Conservation (phyloP, 2,888 invertebrate genomes). For the Peribatodes rhomboidaria region DNA sequence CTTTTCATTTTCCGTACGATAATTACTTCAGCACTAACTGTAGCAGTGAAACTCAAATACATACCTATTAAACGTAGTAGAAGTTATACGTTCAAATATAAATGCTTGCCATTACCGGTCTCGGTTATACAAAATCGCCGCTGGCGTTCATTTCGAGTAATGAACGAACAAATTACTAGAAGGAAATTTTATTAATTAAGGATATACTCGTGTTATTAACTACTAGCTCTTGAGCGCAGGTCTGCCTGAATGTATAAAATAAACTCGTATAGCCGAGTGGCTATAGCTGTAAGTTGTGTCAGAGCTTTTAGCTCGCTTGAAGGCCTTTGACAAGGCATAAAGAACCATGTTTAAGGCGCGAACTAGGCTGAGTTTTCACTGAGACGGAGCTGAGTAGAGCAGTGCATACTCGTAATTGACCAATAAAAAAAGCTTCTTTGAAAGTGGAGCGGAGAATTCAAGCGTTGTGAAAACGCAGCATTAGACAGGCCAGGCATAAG, state of each 20-base stretch:
- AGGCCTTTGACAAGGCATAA: too few species aligned
- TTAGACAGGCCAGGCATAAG: too few species aligned
- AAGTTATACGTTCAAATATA: slow-evolving; percentile 13
- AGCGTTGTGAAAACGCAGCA: too few species aligned
- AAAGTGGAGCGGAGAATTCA: too few species aligned
- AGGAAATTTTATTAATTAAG: slow-evolving; percentile 41
- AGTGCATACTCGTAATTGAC: too few species aligned
- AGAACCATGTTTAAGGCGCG: too few species aligned
- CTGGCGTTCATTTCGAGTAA: slow-evolving; percentile 21
- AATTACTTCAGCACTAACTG: slow-evolving; percentile 11
- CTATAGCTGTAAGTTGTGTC: too few species aligned
- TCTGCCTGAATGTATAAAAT: neutral
- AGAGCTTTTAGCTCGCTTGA: too few species aligned
- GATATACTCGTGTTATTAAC: slow-evolving; percentile 30
- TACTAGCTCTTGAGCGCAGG: slow-evolving; percentile 20
- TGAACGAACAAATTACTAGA: slow-evolving; percentile 38
- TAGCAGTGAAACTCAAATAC: neutral
- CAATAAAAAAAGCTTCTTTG: too few species aligned
- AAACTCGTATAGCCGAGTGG: too few species aligned
- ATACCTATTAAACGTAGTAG: neutral
- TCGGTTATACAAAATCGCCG: slow-evolving; percentile 20
- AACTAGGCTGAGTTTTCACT: too few species aligned
- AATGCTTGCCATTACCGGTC: slow-evolving; percentile 22
- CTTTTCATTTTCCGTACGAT: slow-evolving; percentile 2
- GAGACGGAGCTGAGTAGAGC: too few species aligned